phyloP scores from a whole-genome alignment of 2,888 invertebrate genomes.

The Abrostola tripartita region DNA sequence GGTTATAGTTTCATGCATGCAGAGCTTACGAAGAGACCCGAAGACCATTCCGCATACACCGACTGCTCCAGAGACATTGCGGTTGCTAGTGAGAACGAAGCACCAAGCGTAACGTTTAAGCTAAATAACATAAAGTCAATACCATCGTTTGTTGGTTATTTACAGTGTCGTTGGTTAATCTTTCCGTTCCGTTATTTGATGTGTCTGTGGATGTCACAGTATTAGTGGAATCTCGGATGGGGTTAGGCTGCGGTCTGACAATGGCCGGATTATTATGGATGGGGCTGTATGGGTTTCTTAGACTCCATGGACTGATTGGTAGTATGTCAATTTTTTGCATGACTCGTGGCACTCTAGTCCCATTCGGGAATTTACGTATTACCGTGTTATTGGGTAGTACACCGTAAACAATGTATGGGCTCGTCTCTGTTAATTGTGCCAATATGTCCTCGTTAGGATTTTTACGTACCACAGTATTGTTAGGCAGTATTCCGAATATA shows the following conservation, averaged over 20 bases:
- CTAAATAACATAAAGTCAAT: constrained; percentile 86
- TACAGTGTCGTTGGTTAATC: constrained; percentile 87
- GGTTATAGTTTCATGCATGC: constrained; percentile 77
- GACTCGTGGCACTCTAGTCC: constrained; percentile 92
- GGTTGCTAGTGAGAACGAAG: constrained; percentile 69
- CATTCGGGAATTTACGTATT: constrained; percentile 94
- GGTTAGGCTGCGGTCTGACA: constrained; percentile 88
- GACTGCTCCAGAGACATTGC: constrained; percentile 58
- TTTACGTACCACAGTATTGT: constrained; percentile 93
- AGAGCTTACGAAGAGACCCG: constrained; percentile 67
- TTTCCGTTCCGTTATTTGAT: constrained; percentile 89
- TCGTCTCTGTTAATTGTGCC: constrained; percentile 90
- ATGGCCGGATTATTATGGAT: constrained; percentile 88
- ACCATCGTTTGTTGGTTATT: constrained; percentile 87
- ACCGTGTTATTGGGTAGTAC: constrained; percentile 93
- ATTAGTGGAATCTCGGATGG: constrained; percentile 91
- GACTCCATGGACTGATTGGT: constrained; percentile 89
- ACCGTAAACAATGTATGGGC: constrained; percentile 92
- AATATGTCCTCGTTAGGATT: constrained; percentile 90
- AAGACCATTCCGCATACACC: constrained; percentile 64
- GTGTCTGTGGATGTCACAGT: constrained; percentile 88
- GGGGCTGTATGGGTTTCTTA: constrained; percentile 89
- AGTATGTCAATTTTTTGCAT: constrained; percentile 89
- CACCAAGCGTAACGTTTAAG: constrained; percentile 84
- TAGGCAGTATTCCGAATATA: constrained; percentile 93